Evolutionary conservation across 2,888 invertebrate genomes (phyloP), one percentile per base, ranked within the genome.

Genomic region (Cantharis lateralis): DNA sequence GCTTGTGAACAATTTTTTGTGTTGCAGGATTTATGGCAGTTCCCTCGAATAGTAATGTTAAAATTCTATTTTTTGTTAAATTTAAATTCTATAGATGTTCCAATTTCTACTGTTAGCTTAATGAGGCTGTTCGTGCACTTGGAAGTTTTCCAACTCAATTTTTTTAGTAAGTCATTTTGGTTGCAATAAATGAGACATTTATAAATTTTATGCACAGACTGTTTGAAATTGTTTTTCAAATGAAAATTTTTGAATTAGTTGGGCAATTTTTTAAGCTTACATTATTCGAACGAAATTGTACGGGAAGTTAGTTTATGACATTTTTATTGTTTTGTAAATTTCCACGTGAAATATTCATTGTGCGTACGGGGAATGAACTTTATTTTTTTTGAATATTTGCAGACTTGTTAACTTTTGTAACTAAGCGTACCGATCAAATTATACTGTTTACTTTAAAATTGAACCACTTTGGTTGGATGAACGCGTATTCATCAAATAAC

Each of bases 271-370:
- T 66, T 24, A 7, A 66, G 20, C n/a, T 66, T 16, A 15, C 24
- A 20, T 66, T 66, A 20, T 66, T 66, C 24, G 64, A 66, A 24
- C 64, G 24, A 20, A 66, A 20, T 18, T 18, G 64, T 2, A 66
- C n/a, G 24, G 16, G 63, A 20, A 66, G 11, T 20, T 66, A 20
- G 18, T 20, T 66, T 66, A 66, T n/a, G 13, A n/a, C 20, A 24
- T 66, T 66, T 66, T 66, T 66, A 66, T 66, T 66, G 64, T 24
- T 20, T 66, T 24, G 64, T 66, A 66, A 66, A 66, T 20, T 66
- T 66, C n/a, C 9, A 20, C 64, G n/a, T 66, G 13, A 66, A 66
- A 66, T 66, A 66, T 66, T 66, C 64, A 66, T 66, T 66, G 18
- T n/a, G 63, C 20, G 18, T n/a, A 20, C n/a, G 9, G 64, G 63